Conservation (phyloP, 2,888 invertebrate species). For the Furcula furcula region DNA sequence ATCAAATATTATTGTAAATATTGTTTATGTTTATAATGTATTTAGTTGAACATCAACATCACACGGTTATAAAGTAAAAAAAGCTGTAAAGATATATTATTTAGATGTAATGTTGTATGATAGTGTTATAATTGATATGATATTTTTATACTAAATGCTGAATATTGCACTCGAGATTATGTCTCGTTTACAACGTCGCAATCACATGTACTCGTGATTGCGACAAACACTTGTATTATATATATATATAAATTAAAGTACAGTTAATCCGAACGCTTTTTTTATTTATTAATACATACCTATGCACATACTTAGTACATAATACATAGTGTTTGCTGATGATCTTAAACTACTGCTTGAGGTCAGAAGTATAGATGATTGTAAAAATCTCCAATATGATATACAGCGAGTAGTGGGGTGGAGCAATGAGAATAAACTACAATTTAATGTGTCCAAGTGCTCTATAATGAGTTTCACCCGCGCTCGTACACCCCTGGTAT, state of each 20-base stretch:
- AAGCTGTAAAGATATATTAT: conserved; percentile 20
- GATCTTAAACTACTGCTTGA: no score
- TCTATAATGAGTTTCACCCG: no score
- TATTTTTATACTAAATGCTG: conserved; percentile 45
- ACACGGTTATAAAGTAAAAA: conserved; percentile 15
- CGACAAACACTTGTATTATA: conserved; percentile 32
- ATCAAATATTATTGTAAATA: conserved; percentile 19
- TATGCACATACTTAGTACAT: no score
- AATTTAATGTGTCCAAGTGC: no score
- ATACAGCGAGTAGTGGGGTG: no score
- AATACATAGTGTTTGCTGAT: no score
- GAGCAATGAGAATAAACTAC: no score
- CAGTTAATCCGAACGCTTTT: conserved; percentile 18
- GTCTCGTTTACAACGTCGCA: conserved; percentile 18
- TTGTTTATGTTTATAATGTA: conserved; percentile 6
- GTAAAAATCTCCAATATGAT: no score
- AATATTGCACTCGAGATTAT: conserved; percentile 20
- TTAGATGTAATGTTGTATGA: conserved; percentile 23
- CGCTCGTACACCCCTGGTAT: no score
- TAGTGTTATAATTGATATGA: conserved; percentile 31
- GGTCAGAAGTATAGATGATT: no score
- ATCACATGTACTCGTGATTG: conserved; percentile 11
- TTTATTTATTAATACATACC: no score
- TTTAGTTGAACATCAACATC: conserved; percentile 5
- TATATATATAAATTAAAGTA: conserved; percentile 27